Evolutionary conservation across 2,888 invertebrate species (phyloP).

Genomic region (Noctua fimbriata): DNA sequence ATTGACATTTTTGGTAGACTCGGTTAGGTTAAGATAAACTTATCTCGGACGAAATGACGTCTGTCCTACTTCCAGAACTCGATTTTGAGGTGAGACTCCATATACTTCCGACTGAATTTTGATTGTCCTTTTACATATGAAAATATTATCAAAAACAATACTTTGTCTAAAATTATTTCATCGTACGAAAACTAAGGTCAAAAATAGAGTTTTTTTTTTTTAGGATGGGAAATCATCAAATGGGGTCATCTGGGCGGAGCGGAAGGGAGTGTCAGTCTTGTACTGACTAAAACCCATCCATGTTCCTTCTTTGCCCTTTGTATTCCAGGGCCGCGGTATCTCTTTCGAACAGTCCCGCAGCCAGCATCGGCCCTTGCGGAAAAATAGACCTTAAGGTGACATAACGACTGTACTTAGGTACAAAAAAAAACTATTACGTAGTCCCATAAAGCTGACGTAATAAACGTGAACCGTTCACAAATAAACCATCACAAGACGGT

Average conservation of each 20-base stretch:
- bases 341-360: too few species aligned
- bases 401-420: neutral
- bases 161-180: neutral
- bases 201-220: too few species aligned
- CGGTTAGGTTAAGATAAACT: neutral
- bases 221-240: too few species aligned
- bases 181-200: neutral
- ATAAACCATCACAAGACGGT: slow-evolving; percentile 24
- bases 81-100: neutral
- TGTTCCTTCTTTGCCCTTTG: too few species aligned
- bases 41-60: neutral
- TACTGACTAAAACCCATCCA: too few species aligned
- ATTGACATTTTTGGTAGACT: neutral
- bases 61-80: too few species aligned
- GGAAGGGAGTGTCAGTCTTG: too few species aligned
- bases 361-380: too few species aligned
- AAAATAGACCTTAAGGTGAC: neutral
- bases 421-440: slow-evolving; percentile 11
- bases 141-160: neutral
- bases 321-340: too few species aligned
- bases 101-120: neutral
- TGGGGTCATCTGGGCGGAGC: too few species aligned
- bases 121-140: neutral
- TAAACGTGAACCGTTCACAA: slow-evolving; percentile 27
- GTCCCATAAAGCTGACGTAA: slow-evolving; percentile 13